A percentile compares a stretch with the other conserved stretches of the same genome.
Evolutionary conservation across 2,888 invertebrate genomes (phyloP).

Genomic region (Drosophila mimica): DNA sequence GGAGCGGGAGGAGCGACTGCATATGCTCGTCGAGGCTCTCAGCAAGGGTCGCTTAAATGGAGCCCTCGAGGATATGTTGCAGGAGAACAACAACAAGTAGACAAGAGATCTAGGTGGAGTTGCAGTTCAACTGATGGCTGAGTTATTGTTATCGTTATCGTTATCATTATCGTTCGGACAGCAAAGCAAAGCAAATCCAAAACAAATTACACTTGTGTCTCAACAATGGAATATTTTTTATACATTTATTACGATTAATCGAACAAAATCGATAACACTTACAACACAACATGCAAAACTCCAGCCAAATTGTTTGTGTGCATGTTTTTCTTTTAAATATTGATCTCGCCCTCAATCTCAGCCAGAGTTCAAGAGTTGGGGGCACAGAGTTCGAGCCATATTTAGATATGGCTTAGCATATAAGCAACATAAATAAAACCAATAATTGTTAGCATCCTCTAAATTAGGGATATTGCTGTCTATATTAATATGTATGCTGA

Average conservation of each 20-base stretch:
- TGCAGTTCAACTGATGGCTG: neutral
- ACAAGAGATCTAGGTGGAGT: neutral
- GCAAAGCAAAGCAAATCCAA: conserved; percentile 31
- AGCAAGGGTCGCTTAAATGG: conserved; percentile 85
- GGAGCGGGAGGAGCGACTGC: conserved; percentile 85
- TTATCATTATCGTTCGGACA: neutral
- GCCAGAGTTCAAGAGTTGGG: conserved; percentile 2
- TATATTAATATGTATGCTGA: conserved; percentile 21
- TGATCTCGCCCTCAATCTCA: conserved; percentile 8
- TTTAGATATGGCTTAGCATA: conserved; percentile 1
- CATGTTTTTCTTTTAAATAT: neutral
- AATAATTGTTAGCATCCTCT: conserved; percentile 2
- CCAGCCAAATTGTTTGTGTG: conserved; percentile 45
- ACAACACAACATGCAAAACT: conserved; percentile 19
- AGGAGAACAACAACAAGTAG: conserved; percentile 83
- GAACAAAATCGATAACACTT: conserved; percentile 24
- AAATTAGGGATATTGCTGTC: neutral
- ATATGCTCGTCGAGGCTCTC: conserved; percentile 85
- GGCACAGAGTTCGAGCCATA: neutral
- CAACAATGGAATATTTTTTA: conserved; percentile 27
- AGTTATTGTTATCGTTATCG: conserved; percentile 18
- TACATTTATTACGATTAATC: conserved; percentile 25
- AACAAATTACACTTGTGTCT: conserved; percentile 36
- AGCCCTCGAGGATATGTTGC: conserved; percentile 82
- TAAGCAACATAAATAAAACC: neutral